Percentiles rank a stretch among this genome's conserved stretches.
These are phyloP conservation scores for Loriculus beryllinus DNA, from an alignment of 2,797 vertebrate genomes.

Conservation along the genomic window DNA sequence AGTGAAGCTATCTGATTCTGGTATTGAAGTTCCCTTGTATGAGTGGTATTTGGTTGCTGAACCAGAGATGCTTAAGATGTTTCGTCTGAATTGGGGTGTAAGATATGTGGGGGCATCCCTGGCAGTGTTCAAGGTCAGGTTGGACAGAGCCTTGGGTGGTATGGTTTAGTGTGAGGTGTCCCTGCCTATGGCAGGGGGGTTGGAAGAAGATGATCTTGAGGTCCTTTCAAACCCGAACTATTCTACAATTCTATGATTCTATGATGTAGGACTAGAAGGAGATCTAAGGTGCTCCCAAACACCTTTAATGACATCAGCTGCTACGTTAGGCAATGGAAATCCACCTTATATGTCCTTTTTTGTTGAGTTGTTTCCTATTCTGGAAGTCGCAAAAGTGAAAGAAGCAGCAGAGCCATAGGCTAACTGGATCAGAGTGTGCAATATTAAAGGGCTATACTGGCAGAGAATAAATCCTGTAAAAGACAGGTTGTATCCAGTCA, in stretches of 20 bases:
- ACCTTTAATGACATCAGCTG: neutral
- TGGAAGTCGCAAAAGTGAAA: neutral
- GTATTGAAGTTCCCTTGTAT: neutral
- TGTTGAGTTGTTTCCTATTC: neutral
- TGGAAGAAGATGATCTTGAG: no score
- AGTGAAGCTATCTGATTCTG: neutral
- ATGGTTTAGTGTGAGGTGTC: no score
- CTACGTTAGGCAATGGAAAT: neutral
- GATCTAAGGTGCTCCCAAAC: neutral
- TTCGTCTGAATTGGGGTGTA: neutral
- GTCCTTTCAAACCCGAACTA: no score
- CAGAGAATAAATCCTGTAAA: neutral
- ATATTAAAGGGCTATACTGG: neutral
- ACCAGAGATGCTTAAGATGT: neutral
- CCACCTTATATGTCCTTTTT: neutral
- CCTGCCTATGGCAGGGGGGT: no score
- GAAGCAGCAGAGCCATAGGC: neutral
- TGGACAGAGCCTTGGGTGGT: no score
- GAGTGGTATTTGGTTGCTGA: neutral
- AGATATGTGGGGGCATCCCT: accelerated
- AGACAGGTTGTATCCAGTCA: neutral
- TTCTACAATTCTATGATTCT: neutral
- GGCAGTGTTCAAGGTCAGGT: no score
- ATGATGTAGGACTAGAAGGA: neutral
- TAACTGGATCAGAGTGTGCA: neutral